Conservation (phyloP, 2,888 invertebrate genomes). For the Melieria omissa region DNA sequence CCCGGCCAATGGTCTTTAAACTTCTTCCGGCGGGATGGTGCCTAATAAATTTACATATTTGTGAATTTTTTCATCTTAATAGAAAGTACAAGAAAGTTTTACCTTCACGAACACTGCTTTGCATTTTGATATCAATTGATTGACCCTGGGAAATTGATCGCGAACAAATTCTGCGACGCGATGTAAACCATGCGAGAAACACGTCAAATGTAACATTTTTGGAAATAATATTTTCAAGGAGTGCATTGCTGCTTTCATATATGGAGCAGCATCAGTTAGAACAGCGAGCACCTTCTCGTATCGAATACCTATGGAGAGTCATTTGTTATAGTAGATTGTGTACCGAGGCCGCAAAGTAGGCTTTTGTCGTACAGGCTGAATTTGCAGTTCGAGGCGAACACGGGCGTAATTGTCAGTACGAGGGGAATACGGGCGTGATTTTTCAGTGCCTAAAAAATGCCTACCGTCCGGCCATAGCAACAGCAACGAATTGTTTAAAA, state of each 20-base stretch:
- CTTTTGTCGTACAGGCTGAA: not conserved
- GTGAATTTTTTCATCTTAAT: not conserved
- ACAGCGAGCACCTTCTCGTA: conserved; percentile 14
- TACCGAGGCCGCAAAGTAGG: too few species aligned
- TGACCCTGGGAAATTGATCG: not conserved
- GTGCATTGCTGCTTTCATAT: conserved; percentile 9
- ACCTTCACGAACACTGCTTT: conserved; percentile 3
- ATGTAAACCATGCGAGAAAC: conserved; percentile 12
- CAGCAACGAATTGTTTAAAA: conserved; percentile 2
- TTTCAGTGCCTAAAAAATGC: too few species aligned
- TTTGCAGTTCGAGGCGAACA: too few species aligned
- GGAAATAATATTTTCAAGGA: conserved; percentile 15
- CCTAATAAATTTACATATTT: not conserved
- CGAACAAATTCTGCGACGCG: not conserved
- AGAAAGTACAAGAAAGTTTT: not conserved
- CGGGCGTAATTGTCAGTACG: too few species aligned
- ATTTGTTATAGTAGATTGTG: too few species aligned
- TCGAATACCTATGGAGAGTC: conserved; percentile 8
- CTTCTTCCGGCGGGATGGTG: conserved; percentile 3
- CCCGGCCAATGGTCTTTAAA: not conserved
- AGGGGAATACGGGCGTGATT: too few species aligned
- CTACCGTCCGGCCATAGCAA: not conserved
- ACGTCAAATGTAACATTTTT: conserved; percentile 17
- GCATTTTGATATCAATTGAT: not conserved
- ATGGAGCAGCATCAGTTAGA: conserved; percentile 16